Base-by-base conservation (phyloP, 2,797 vertebrate species). In the Phrynocephalus vlangalii region DNA sequence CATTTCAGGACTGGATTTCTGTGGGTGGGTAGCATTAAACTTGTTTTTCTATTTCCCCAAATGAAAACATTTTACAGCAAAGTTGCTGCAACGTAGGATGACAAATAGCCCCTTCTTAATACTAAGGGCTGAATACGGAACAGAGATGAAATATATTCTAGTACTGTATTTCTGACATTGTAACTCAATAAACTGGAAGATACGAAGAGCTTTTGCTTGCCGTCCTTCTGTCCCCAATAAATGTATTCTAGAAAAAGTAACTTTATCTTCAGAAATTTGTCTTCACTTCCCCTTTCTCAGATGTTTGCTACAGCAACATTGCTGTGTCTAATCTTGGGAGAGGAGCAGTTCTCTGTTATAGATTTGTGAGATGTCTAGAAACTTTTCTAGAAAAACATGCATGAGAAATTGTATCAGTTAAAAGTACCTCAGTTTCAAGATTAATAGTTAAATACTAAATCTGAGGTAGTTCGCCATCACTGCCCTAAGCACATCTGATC, bases 161-260 rank as follows among this genome's bases (percentile, higher is more conserved):
- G 38, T 44, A 44, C 38, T 44, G 38, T 44, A 44, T 81, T 89
- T 86, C 66, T 70, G 71, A 28, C 73, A 5, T 7, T 48, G 1
- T 70, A 79, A 78, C 33, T 85, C 52, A 48, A 30, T 81, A 73
- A 44, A 50, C 83, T 83, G 87, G 86, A 28, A 91, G 87, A 22
- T 79, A 83, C 71, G 52, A 50, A 73, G 33, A 79, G 30, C 9
- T 71, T 79, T 44, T 60, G 68, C 33, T 68, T 80, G 18, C 75
- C 44, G 33, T 52, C 28, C 2, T 48, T 77, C 38, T 73, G n/a
- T n/a, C 0, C 7, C 30, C 6, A 44, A 15, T 2, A 33, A 2
- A 16, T 75, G 79, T 67, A 6, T 11, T 30, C 10, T 24, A 28
- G 4, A 60, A 20, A 63, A 73, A 77, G 24, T 85, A 71, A 66